These are phyloP conservation scores for Labrus mixtus DNA, from an alignment of 2,113 vertebrate genomes.

Conservation along the genomic window DNA sequence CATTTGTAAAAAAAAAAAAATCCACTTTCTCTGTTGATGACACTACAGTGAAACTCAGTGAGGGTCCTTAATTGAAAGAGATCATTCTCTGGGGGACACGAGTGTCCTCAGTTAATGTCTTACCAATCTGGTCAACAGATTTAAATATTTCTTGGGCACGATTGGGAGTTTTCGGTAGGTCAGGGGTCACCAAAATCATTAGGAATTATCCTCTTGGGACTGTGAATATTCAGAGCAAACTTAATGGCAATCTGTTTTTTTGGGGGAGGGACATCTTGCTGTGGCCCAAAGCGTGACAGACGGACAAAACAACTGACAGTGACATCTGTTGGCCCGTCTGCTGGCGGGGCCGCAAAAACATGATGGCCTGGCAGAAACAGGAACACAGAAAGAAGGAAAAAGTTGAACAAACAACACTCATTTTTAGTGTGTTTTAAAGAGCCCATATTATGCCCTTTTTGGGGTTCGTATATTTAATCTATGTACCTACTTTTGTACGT, in stretches of 20 bases:
- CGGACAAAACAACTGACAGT: slow-evolving; percentile 47
- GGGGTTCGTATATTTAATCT: too few species aligned
- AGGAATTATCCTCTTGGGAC: slow-evolving; percentile 29
- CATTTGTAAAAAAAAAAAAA: not conserved
- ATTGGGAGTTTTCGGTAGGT: slow-evolving; percentile 14
- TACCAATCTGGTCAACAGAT: not conserved
- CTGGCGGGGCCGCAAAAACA: slow-evolving; percentile 35
- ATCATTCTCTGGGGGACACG: not conserved
- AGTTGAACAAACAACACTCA: not conserved
- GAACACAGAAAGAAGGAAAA: not conserved
- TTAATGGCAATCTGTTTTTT: slow-evolving; percentile 52
- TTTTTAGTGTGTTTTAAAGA: not conserved
- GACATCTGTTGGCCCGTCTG: slow-evolving; percentile 61
- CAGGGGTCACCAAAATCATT: not conserved
- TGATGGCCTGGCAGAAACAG: slow-evolving; percentile 27
- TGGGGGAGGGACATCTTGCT: slow-evolving; percentile 17
- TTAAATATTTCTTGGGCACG: not conserved
- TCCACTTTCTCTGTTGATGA: not conserved
- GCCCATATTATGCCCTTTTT: too few species aligned
- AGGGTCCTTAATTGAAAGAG: not conserved
- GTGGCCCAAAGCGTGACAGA: slow-evolving; percentile 49
- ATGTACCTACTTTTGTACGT: too few species aligned
- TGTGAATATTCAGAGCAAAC: slow-evolving; percentile 56
- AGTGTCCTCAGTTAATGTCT: not conserved
- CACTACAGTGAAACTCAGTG: not conserved